Conservation (phyloP, 2,113 vertebrate species). For the Odontophorus gujanensis region DNA sequence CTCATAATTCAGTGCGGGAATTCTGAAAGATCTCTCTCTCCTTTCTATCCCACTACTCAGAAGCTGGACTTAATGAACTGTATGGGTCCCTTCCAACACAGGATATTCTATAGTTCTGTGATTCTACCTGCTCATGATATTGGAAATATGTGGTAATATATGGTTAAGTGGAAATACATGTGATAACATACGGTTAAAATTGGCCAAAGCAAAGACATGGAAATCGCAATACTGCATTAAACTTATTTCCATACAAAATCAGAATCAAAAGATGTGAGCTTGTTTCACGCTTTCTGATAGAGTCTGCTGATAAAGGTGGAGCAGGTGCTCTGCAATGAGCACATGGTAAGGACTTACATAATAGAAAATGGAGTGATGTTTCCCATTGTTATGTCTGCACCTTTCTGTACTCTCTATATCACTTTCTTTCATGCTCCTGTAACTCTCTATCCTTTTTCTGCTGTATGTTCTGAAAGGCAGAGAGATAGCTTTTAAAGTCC, state of each 20-base stretch:
- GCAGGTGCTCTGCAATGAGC: slow-evolving; percentile 42
- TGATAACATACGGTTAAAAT: background rate
- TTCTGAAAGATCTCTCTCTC: background rate
- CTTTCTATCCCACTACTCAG: background rate
- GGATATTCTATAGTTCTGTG: no score
- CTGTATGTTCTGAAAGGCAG: slow-evolving; percentile 43
- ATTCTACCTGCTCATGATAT: background rate
- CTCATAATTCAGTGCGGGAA: background rate
- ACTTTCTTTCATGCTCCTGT: slow-evolving; percentile 33
- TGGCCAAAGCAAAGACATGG: background rate
- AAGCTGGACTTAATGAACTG: no score
- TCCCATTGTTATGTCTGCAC: slow-evolving; percentile 51
- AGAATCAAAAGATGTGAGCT: background rate
- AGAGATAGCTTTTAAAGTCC: slow-evolving; percentile 29
- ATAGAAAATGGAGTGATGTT: slow-evolving; percentile 25
- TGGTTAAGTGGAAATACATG: background rate
- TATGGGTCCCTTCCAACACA: no score
- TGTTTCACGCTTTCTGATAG: slow-evolving; percentile 11
- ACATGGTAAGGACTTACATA: slow-evolving; percentile 7
- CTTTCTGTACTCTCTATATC: slow-evolving; percentile 23
- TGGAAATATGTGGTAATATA: background rate
- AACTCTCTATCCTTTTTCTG: slow-evolving; percentile 34
- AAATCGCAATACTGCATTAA: background rate
- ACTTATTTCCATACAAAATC: slow-evolving; percentile 28
- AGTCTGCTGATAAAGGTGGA: slow-evolving; percentile 40